These are phyloP conservation scores for Muschampia plurimacula DNA, from an alignment of 2,888 invertebrate species.

Conservation along the genomic window DNA sequence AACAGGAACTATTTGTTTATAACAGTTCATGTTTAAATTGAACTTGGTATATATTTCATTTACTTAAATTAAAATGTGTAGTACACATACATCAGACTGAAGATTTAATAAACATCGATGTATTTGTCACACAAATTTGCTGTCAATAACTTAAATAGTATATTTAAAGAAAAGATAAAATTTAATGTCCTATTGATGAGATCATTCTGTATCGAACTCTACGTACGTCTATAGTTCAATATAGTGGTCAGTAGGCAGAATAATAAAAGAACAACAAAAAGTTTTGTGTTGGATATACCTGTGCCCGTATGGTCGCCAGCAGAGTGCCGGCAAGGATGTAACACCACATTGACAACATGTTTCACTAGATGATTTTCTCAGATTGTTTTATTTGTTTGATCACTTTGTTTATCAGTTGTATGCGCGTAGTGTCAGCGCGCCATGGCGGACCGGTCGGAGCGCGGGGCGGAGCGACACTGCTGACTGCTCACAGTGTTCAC, in stretches of 20 bases:
- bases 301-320: constrained; percentile 54
- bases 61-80: neutral
- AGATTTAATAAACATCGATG: neutral
- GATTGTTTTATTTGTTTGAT: constrained; percentile 44
- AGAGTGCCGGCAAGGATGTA: constrained; percentile 63
- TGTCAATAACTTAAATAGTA: neutral
- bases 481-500: neutral
- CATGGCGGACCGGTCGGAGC: constrained; percentile 72
- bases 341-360: constrained; percentile 70
- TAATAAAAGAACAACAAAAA: constrained; percentile 21
- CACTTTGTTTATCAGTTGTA: constrained; percentile 51
- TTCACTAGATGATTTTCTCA: constrained; percentile 45
- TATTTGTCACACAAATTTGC: neutral
- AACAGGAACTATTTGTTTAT: constrained; percentile 6
- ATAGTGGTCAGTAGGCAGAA: constrained; percentile 29
- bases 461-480: constrained; percentile 76
- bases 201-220: constrained; percentile 44
- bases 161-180: neutral
- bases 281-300: constrained; percentile 33
- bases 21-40: constrained; percentile 6
- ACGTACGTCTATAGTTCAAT: constrained; percentile 19
- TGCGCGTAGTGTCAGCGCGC: constrained; percentile 61
- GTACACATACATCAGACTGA: neutral
- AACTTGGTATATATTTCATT: neutral
- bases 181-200: constrained; percentile 38